Percentiles rank a stretch among this genome's conserved stretches.
phyloP scores from a whole-genome alignment of 2,797 vertebrate species.

The Spatula clypeata region DNA sequence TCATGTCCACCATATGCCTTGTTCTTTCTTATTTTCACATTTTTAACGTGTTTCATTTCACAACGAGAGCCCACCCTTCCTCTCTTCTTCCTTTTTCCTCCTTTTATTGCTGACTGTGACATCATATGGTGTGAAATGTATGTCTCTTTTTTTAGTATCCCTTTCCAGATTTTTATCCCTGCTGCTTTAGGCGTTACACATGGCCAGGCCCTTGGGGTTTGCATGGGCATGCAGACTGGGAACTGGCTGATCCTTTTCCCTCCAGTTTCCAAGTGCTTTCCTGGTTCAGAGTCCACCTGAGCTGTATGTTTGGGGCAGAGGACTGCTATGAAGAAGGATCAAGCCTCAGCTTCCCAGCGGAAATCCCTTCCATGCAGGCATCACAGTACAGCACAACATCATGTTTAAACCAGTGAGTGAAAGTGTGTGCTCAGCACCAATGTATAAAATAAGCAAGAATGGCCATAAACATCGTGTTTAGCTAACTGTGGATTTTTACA shows the following conservation, averaged over 20 bases:
- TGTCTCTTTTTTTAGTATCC: background rate
- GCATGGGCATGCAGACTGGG: accelerated
- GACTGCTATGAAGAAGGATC: background rate
- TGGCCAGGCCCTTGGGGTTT: background rate
- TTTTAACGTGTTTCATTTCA: background rate
- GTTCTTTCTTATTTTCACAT: background rate
- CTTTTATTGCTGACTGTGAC: no score
- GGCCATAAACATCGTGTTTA: background rate
- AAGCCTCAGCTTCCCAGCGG: background rate
- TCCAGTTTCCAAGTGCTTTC: background rate
- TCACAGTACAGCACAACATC: background rate
- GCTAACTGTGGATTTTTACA: background rate
- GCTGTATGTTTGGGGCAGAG: accelerated
- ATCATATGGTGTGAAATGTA: no score
- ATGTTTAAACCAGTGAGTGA: background rate
- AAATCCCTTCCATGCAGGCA: background rate
- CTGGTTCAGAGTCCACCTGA: background rate
- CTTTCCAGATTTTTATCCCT: background rate
- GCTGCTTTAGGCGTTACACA: accelerated
- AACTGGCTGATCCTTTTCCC: background rate
- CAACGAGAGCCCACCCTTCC: no score
- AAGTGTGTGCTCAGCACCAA: background rate
- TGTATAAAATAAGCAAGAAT: background rate
- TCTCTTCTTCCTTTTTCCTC: no score
- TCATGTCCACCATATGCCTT: background rate